Percentiles rank a stretch among this genome's conserved stretches.
Evolutionary conservation across 1,140 invertebrate genomes (phyloP).

Genomic region (Temnothorax curvispinosus): DNA sequence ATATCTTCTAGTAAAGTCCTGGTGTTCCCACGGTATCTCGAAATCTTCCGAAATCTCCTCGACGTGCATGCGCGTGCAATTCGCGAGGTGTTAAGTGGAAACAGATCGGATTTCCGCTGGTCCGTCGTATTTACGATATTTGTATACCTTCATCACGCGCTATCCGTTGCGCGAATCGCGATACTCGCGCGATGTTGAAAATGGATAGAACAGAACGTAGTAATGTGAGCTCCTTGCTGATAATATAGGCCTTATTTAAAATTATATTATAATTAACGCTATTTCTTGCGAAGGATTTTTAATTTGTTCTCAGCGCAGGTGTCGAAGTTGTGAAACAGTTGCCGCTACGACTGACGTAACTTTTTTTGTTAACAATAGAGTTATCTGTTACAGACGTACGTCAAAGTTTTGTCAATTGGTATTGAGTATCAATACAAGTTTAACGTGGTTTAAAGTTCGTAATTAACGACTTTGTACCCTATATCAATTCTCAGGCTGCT

Average conservation of each 20-base stretch:
- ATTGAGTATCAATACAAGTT: too few species aligned
- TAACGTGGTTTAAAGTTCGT: too few species aligned
- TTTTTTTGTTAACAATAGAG: background rate
- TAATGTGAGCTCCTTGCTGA: background rate
- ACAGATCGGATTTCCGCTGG: background rate
- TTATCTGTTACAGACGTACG: background rate
- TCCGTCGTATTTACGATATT: conserved; percentile 3
- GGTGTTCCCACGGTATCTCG: background rate
- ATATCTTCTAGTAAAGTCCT: conserved; percentile 30
- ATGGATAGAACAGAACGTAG: background rate
- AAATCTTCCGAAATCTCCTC: conserved; percentile 18
- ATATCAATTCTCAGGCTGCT: too few species aligned
- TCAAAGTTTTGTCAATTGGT: too few species aligned
- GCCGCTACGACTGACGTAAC: background rate
- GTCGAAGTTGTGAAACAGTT: background rate
- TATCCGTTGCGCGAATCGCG: background rate
- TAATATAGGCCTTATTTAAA: background rate
- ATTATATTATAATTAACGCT: background rate
- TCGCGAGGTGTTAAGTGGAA: background rate
- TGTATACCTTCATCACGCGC: background rate
- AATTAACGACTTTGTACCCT: too few species aligned
- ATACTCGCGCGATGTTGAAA: background rate
- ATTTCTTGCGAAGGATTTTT: background rate
- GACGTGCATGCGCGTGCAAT: conserved; percentile 4
- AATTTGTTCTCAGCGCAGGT: background rate